Evolutionary conservation across 2,113 vertebrate species (phyloP).

Genomic region (Eira barbara): DNA sequence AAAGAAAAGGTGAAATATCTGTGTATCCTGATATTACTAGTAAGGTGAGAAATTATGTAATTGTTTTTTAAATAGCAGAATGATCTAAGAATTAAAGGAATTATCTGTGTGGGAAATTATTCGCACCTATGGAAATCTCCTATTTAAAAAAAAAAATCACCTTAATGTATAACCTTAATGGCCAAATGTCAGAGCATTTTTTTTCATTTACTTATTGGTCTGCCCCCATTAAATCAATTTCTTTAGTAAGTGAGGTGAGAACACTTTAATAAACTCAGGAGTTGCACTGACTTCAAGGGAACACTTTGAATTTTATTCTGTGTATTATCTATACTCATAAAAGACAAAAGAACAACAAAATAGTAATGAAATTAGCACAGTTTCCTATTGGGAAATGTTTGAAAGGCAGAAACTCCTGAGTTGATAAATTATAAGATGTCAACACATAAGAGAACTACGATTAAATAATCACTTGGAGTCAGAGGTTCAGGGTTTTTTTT

Average conservation of each 20-base stretch:
- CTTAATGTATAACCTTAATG: not conserved
- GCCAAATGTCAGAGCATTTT: not conserved
- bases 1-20: not conserved
- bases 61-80: not conserved
- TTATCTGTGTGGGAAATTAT: not conserved
- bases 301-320: not conserved
- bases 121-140: conserved; percentile 1
- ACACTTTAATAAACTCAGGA: not conserved
- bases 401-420: conserved; percentile 36
- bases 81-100: not conserved
- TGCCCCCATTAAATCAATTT: conserved; percentile 47
- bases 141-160: not conserved
- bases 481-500: not conserved
- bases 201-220: conserved; percentile 14
- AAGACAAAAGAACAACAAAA: not conserved
- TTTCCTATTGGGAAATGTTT: conserved; percentile 62
- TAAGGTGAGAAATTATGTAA: not conserved
- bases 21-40: not conserved
- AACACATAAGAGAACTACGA: conserved; percentile 28
- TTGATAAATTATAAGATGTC: conserved; percentile 35
- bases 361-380: conserved; percentile 47
- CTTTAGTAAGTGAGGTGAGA: conserved; percentile 12
- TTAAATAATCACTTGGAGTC: conserved; percentile 34
- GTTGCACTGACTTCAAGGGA: conserved; percentile 15
- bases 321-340: not conserved